Percentiles rank a stretch among this genome's conserved stretches.
Conservation (phyloP, 2,888 invertebrate genomes). For the Salticus scenicus region DNA sequence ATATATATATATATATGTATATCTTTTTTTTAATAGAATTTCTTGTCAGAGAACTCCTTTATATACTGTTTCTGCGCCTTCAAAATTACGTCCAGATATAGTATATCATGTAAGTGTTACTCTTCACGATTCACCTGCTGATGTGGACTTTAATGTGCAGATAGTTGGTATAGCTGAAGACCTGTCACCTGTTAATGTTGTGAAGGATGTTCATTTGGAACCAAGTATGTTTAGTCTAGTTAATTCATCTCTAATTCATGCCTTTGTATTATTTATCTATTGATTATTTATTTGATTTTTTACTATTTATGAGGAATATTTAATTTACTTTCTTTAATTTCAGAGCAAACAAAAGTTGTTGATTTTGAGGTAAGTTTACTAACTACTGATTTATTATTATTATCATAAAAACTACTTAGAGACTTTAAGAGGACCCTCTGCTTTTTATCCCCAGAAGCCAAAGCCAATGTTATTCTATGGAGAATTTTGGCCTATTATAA, state of each 20-base stretch:
- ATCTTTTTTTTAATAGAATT: not conserved
- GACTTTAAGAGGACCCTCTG: too few species aligned
- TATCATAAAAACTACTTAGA: too few species aligned
- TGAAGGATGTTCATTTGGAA: constrained; percentile 77
- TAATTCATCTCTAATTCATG: not conserved
- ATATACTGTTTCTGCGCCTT: constrained; percentile 88
- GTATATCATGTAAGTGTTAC: constrained; percentile 87
- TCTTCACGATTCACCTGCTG: constrained; percentile 73
- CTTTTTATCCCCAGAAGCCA: too few species aligned
- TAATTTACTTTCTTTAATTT: constrained; percentile 1
- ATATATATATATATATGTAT: too few species aligned
- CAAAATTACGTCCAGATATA: constrained; percentile 86
- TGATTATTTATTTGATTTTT: constrained; percentile 29
- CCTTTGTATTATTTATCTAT: not conserved
- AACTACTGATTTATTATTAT: too few species aligned
- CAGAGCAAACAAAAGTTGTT: constrained; percentile 68
- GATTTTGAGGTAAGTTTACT: constrained; percentile 60
- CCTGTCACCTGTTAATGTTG: constrained; percentile 27
- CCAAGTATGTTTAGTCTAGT: constrained; percentile 81
- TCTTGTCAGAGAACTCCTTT: constrained; percentile 16
- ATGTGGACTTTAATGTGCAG: constrained; percentile 83
- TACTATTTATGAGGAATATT: not conserved
- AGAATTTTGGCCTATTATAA: too few species aligned
- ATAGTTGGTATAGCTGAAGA: constrained; percentile 82
- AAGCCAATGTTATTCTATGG: too few species aligned